Conservation (phyloP, 2,888 invertebrate species). For the Dione vanillae region DNA sequence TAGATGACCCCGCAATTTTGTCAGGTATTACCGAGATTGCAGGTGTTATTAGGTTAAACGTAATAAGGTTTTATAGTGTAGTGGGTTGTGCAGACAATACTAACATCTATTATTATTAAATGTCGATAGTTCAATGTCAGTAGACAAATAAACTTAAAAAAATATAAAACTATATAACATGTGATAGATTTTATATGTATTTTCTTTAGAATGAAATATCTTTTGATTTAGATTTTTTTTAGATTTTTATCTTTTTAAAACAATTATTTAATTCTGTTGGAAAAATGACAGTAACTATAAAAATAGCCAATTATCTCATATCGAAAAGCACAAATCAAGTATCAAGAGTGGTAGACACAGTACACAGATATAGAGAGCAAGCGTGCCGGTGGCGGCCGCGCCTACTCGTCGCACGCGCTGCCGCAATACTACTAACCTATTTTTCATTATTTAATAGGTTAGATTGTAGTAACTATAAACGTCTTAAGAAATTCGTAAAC, state of each 20-base stretch:
- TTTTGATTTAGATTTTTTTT: too few relatives aligned
- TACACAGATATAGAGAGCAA: conserved; percentile 53
- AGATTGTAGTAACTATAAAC: conserved; percentile 50
- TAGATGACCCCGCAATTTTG: conserved; percentile 81
- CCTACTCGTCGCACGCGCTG: conserved; percentile 65
- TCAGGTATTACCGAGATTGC: conserved; percentile 68
- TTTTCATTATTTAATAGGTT: conserved; percentile 59
- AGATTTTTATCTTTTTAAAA: not conserved
- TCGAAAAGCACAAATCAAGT: conserved; percentile 31
- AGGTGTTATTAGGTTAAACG: conserved; percentile 72
- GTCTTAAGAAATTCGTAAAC: conserved; percentile 45
- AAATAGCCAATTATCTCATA: not conserved
- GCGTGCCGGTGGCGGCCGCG: conserved; percentile 64
- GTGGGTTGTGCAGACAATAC: conserved; percentile 57
- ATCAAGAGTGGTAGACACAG: conserved; percentile 49
- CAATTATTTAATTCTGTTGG: not conserved
- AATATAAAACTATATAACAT: too few relatives aligned
- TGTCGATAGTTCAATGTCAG: conserved; percentile 25
- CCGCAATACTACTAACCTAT: conserved; percentile 55
- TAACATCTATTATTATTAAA: conserved; percentile 49
- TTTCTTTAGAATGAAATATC: too few relatives aligned
- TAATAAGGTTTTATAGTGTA: conserved; percentile 58
- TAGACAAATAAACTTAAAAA: too few relatives aligned
- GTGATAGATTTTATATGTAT: too few relatives aligned
- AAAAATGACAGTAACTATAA: not conserved